phyloP scores from a whole-genome alignment of 2,113 vertebrate genomes.

The Eleginops maclovinus region DNA sequence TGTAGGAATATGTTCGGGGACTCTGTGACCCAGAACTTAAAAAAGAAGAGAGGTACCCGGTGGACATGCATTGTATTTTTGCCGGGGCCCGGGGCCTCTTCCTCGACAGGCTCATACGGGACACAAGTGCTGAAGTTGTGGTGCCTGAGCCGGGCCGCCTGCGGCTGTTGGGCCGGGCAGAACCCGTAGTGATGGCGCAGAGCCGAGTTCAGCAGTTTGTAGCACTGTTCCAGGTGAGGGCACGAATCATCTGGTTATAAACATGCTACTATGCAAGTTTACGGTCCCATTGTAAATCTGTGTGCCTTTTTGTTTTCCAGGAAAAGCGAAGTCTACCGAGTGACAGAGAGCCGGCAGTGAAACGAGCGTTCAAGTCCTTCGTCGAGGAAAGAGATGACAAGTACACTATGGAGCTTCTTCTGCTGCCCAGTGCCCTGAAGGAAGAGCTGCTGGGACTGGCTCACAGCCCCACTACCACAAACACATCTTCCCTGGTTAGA shows the following conservation, averaged over 20 bases:
- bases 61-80: constrained; percentile 98
- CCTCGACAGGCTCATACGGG: constrained; percentile 90
- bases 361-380: constrained; percentile 91
- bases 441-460: constrained; percentile 91
- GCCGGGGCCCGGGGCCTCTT: constrained; percentile 91
- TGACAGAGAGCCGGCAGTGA: constrained; percentile 88
- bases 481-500: constrained; percentile 63
- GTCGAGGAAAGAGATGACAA: constrained; percentile 94
- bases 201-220: constrained; percentile 96
- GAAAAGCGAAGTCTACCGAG: constrained; percentile 86
- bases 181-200: constrained; percentile 96
- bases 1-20: constrained; percentile 94
- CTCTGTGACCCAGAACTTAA: constrained; percentile 95
- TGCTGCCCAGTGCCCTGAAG: constrained; percentile 94
- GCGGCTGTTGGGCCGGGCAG: constrained; percentile 87
- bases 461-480: constrained; percentile 74
- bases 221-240: constrained; percentile 86
- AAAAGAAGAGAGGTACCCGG: constrained; percentile 91
- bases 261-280: neutral
- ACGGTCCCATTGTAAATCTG: neutral
- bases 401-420: constrained; percentile 94
- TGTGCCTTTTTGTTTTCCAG: constrained; percentile 53
- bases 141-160: constrained; percentile 90
- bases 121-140: constrained; percentile 92
- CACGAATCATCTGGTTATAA: neutral